phyloP scores from a whole-genome alignment of 2,888 invertebrate species.

The Eilema sororculum region DNA sequence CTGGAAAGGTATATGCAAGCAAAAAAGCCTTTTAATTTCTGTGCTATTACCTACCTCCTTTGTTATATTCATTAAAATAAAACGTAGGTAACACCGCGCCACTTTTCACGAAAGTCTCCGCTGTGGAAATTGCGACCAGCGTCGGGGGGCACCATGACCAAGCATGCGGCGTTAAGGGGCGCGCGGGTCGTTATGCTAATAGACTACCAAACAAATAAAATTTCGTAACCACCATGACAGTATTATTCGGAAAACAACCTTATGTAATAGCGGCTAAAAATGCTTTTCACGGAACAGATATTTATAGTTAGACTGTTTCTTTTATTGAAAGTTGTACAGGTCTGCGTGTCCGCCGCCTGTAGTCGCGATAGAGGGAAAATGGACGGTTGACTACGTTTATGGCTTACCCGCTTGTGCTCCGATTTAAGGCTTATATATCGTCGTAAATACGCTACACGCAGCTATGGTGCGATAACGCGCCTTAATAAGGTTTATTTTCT shows the following conservation, averaged over 20 bases:
- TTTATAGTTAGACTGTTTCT: slow-evolving; percentile 47
- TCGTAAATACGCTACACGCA: slow-evolving; percentile 77
- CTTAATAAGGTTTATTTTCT: slow-evolving; percentile 78
- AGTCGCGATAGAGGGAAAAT: slow-evolving; percentile 84
- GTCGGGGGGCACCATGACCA: slow-evolving; percentile 84
- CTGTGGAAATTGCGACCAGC: slow-evolving; percentile 83
- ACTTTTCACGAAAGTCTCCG: slow-evolving; percentile 77
- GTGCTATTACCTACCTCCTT: slow-evolving; percentile 47
- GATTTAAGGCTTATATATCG: slow-evolving; percentile 77
- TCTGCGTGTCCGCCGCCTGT: slow-evolving; percentile 80
- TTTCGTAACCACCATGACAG: slow-evolving; percentile 30
- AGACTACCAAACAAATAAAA: slow-evolving; percentile 55
- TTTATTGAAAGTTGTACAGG: slow-evolving; percentile 48
- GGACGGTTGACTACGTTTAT: slow-evolving; percentile 86
- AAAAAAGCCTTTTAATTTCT: slow-evolving; percentile 15
- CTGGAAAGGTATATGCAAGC: neutral
- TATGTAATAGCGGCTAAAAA: slow-evolving; percentile 17
- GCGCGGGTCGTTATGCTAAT: slow-evolving; percentile 85
- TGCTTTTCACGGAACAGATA: slow-evolving; percentile 16
- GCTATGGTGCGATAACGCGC: slow-evolving; percentile 71
- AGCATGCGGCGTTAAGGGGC: slow-evolving; percentile 86
- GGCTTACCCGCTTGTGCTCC: slow-evolving; percentile 77
- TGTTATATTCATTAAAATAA: slow-evolving; percentile 55
- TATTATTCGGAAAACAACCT: slow-evolving; percentile 40
- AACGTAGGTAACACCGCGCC: slow-evolving; percentile 63